These are phyloP conservation scores for Lithophane semibrunnea DNA, from an alignment of 2,888 invertebrate species.

Conservation along the genomic window DNA sequence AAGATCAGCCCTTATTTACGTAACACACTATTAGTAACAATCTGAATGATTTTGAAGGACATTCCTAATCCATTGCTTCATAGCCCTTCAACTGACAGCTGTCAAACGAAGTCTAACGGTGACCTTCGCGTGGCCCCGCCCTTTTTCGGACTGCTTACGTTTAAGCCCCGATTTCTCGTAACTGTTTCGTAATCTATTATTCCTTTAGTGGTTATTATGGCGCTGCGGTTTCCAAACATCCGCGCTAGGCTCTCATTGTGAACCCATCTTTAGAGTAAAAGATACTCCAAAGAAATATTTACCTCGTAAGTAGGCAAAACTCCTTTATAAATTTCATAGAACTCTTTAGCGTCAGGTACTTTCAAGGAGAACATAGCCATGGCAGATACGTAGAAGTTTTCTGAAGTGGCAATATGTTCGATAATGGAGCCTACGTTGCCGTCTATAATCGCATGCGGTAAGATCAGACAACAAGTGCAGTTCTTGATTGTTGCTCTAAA, in stretches of 20 bases:
- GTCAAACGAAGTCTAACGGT: too few species aligned
- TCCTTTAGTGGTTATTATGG: too few species aligned
- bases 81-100: too few species aligned
- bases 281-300: neutral
- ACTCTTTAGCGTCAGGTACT: conserved; percentile 95
- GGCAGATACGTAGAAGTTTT: conserved; percentile 94
- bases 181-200: too few species aligned
- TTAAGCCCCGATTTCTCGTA: too few species aligned
- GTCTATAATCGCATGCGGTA: conserved; percentile 96
- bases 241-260: neutral
- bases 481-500: conserved; percentile 91
- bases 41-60: too few species aligned
- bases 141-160: too few species aligned
- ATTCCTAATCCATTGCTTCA: too few species aligned
- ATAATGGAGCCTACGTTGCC: conserved; percentile 94
- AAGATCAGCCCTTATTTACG: too few species aligned
- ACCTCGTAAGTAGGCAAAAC: conserved; percentile 94
- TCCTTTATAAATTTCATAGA: conserved; percentile 97
- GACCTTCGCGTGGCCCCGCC: too few species aligned
- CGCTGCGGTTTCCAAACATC: neutral
- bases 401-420: conserved; percentile 92
- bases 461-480: conserved; percentile 95
- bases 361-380: conserved; percentile 95
- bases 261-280: neutral
- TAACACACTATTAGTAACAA: too few species aligned